Conservation (phyloP, 2,113 vertebrate genomes). For the Entomyzon cyanotis region DNA sequence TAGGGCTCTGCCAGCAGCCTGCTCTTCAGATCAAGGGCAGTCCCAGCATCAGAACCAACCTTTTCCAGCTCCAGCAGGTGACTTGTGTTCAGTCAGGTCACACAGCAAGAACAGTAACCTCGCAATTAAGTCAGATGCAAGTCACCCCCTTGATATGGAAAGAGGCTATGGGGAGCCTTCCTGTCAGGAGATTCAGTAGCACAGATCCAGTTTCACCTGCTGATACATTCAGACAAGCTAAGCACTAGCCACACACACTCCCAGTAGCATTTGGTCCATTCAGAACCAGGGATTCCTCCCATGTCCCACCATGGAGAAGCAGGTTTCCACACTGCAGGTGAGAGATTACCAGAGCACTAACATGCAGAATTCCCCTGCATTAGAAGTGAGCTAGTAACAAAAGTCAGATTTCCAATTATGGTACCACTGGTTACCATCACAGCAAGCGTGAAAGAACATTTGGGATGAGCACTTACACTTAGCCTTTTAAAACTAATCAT, state of each 20-base stretch:
- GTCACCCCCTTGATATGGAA: not conserved
- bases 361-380: not conserved
- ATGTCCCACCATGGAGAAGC: rapidly evolving
- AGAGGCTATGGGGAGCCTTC: not conserved
- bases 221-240: not conserved
- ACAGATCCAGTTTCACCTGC: not conserved
- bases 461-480: not conserved
- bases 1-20: not conserved
- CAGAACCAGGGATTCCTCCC: not conserved
- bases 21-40: not conserved
- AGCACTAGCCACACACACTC: not conserved
- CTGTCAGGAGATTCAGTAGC: not conserved
- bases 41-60: not conserved
- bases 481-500: not conserved
- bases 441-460: not conserved
- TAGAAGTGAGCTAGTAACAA: not conserved
- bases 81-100: not conserved
- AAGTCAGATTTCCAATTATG: not conserved
- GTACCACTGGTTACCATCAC: not conserved
- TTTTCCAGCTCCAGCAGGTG: not conserved
- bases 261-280: not conserved
- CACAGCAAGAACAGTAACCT: not conserved
- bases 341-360: not conserved
- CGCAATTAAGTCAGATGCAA: not conserved
- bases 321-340: not conserved